Percentiles rank a stretch among this genome's conserved stretches.
Evolutionary conservation across 2,888 invertebrate genomes (phyloP).

Genomic region (Odontocerum albicorne): DNA sequence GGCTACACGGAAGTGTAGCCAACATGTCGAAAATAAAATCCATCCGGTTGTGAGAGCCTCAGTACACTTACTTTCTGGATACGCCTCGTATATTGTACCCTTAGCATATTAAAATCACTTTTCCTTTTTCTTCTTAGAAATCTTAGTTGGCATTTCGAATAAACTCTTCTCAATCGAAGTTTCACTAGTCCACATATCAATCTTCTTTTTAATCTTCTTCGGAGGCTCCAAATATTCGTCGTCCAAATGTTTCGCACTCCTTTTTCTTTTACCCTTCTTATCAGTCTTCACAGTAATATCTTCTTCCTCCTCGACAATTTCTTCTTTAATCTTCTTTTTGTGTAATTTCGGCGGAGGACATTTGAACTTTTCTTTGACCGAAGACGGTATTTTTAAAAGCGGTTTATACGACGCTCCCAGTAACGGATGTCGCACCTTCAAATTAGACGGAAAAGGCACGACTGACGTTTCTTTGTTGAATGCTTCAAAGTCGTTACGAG

Average conservation of each 20-base stretch:
- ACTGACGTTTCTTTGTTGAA: constrained; percentile 8
- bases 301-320: background rate
- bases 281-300: background rate
- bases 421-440: constrained; percentile 30
- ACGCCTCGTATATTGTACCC: too few species aligned
- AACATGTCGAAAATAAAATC: too few species aligned
- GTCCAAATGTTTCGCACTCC: constrained; percentile 4
- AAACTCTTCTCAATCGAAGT: constrained; percentile 29
- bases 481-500: constrained; percentile 4
- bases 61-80: too few species aligned
- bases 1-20: too few species aligned
- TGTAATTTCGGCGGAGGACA: constrained; percentile 11
- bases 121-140: constrained; percentile 17
- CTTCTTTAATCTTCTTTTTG: constrained; percentile 15
- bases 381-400: constrained; percentile 14
- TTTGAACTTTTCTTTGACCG: constrained; percentile 24
- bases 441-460: constrained; percentile 29
- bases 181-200: constrained; percentile 25
- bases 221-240: constrained; percentile 1
- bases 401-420: constrained; percentile 27
- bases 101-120: too few species aligned
- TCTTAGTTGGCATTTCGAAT: constrained; percentile 24
- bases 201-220: constrained; percentile 24
- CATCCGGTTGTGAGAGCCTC: too few species aligned
- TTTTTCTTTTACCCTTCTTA: background rate